Conservation (phyloP, 2,797 vertebrate species). For the Sus cebifrons region DNA sequence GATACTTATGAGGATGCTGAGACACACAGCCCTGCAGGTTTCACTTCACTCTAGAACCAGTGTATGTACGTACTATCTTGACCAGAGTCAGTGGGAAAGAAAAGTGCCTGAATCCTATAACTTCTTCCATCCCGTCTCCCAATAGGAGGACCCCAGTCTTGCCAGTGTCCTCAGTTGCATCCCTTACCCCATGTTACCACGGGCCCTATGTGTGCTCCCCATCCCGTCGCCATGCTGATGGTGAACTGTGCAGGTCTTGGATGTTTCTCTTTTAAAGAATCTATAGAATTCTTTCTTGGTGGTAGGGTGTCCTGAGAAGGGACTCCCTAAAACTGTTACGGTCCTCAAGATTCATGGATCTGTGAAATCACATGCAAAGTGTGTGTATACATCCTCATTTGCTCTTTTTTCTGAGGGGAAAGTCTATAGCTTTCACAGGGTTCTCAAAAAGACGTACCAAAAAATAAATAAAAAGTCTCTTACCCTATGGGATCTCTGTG, state of each 20-base stretch:
- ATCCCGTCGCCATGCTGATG: background rate
- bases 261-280: background rate
- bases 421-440: background rate
- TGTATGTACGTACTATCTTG: background rate
- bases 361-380: background rate
- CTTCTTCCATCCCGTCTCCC: background rate
- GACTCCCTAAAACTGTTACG: background rate
- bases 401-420: background rate
- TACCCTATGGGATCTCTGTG: background rate
- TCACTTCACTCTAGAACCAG: background rate
- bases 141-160: background rate
- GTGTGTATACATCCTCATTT: background rate
- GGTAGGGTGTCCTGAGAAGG: background rate
- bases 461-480: conserved; percentile 42
- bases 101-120: background rate
- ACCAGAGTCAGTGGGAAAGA: background rate
- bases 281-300: conserved; percentile 10
- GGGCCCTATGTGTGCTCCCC: background rate
- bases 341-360: background rate
- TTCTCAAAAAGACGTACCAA: background rate
- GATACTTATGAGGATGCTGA: background rate
- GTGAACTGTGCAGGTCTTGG: background rate
- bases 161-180: background rate
- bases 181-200: background rate
- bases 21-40: background rate